Evolutionary conservation across 2,888 invertebrate genomes (phyloP).

Genomic region (Agrochola circellaris): DNA sequence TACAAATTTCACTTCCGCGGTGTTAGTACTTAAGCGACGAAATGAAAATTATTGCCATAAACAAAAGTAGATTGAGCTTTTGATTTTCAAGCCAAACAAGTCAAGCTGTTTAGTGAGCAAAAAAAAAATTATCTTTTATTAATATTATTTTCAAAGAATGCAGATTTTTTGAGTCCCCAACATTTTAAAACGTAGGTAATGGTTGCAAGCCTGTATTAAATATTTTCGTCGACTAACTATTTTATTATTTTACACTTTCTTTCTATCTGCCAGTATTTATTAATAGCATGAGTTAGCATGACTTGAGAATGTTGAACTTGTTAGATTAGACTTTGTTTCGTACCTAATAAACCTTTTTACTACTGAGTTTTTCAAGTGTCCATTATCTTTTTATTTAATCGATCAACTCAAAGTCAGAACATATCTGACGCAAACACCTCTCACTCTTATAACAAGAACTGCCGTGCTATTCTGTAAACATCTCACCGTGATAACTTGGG

Average conservation of each 20-base stretch:
- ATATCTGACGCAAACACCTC: not conserved
- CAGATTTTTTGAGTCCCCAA: not conserved
- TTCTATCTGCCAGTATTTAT: slow-evolving; percentile 27
- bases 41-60: not conserved
- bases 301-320: not conserved
- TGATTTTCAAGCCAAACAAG: not conserved
- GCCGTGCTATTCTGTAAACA: no score
- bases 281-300: slow-evolving; percentile 61
- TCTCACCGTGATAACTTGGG: no score
- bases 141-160: not conserved
- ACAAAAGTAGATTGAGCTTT: not conserved
- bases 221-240: slow-evolving; percentile 16
- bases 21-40: no score
- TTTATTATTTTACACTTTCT: not conserved
- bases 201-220: slow-evolving; percentile 20
- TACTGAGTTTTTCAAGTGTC: slow-evolving; percentile 36
- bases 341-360: not conserved
- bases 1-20: no score
- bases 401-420: not conserved
- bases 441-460: not conserved
- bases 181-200: slow-evolving; percentile 20
- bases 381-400: not conserved
- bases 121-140: not conserved
- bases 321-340: slow-evolving; percentile 10
- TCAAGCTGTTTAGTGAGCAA: not conserved